Conservation (phyloP, 1,140 invertebrate genomes). For the Microplitis mediator region DNA sequence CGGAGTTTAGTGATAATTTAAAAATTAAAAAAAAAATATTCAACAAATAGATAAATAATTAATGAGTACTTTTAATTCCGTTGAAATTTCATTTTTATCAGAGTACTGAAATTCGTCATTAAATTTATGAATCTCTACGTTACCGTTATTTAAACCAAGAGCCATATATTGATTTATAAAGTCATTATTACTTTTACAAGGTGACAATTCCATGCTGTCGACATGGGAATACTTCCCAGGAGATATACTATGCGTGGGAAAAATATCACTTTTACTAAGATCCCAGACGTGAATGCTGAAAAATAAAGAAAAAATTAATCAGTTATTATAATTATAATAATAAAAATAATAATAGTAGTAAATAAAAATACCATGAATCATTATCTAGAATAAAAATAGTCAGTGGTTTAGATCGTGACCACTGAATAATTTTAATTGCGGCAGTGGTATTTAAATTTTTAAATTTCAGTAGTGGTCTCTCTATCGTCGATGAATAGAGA, state of each 20-base stretch:
- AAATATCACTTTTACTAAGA: conserved; percentile 59
- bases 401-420: conserved; percentile 67
- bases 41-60: conserved; percentile 49
- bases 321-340: not conserved
- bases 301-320: conserved; percentile 15
- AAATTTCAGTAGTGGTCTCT: conserved; percentile 63
- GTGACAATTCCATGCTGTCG: conserved; percentile 54
- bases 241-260: conserved; percentile 48
- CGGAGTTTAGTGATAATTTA: not conserved
- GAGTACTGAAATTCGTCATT: conserved; percentile 60
- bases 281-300: conserved; percentile 67
- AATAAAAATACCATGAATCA: conserved; percentile 54
- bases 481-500: conserved; percentile 56
- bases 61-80: conserved; percentile 55
- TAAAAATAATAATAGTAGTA: conserved; percentile 2
- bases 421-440: conserved; percentile 61
- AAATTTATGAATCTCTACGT: conserved; percentile 58
- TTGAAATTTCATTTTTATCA: conserved; percentile 53
- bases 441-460: conserved; percentile 46
- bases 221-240: conserved; percentile 47
- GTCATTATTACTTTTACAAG: conserved; percentile 50
- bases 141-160: conserved; percentile 54
- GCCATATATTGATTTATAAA: conserved; percentile 55
- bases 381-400: conserved; percentile 67
- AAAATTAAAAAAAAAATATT: conserved; percentile 8